Base-by-base conservation (phyloP, 1,140 invertebrate species). In the Vanessa tameamea region DNA sequence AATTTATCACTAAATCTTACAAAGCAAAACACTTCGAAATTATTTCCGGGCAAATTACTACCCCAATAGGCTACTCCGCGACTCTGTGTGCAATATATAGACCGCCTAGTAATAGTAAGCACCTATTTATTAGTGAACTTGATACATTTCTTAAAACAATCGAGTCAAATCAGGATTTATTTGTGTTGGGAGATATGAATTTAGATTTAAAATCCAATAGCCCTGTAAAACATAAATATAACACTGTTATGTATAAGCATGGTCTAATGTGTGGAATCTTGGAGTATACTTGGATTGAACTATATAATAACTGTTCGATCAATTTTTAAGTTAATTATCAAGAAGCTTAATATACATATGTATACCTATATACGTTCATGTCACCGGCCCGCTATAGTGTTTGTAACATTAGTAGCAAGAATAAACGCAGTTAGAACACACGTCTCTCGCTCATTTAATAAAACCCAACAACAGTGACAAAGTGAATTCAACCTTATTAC, bases 1-100 rank as follows among this genome's bases (percentile, higher is more conserved):
- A 51, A 51, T 51, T 51, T 51, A 51, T 15, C n/a, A 69, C 31
- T 31, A 59, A 43, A 69, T 59, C 43, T 59, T 67, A 67, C 57
- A 61, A 61, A 61, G 12, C 57, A 23, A 13, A 23, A 61, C 20
- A 23, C 20, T 61, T 61, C 57, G 57, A 61, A 20, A n/a, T 61
- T 61, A 4, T 51, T 51, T 51, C n/a, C 14, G 48, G 48, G 14
- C 11, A 51, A 51, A 51, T 51, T 51, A 51, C 14, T 15, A 51
- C 48, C n/a, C 3, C 48, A 51, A 15, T 4, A 15, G 48, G 48
- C 6, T 51, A 51, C n/a, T 15, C 14, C 14, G 48, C 48, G n/a
- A n/a, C 48, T 51, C n/a, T 51, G 48, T 51, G 48, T 51, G 48
- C 48, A 15, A 51, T 51, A 15, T 51, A 51, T 51, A 51, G 48